Percentiles rank a stretch among this genome's conserved stretches.
Conservation (phyloP, 2,888 invertebrate species). For the Apodemia zela region DNA sequence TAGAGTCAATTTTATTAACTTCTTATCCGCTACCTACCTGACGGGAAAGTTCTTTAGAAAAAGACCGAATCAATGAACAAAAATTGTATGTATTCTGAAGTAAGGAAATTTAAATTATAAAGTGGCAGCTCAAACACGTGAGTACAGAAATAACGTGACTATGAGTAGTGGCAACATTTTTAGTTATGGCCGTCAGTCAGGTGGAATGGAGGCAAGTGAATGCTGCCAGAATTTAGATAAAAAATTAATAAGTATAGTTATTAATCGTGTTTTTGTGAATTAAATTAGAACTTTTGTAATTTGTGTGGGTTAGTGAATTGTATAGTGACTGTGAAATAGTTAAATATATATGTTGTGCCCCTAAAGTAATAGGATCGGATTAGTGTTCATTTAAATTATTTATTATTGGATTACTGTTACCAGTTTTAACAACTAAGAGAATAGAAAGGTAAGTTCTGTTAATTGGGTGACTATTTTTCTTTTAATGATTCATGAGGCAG, state of each 20-base stretch:
- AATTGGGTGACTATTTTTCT: slow-evolving; percentile 25
- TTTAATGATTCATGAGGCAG: slow-evolving; percentile 20
- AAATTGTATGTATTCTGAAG: not conserved
- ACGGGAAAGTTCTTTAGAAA: too few species aligned
- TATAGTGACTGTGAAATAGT: slow-evolving; percentile 58
- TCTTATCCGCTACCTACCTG: too few species aligned
- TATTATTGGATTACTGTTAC: slow-evolving; percentile 74
- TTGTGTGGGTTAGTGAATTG: slow-evolving; percentile 55
- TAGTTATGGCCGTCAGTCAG: slow-evolving; percentile 75
- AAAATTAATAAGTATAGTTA: slow-evolving; percentile 60
- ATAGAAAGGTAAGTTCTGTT: slow-evolving; percentile 59
- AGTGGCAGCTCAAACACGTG: slow-evolving; percentile 51
- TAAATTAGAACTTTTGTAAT: slow-evolving; percentile 46
- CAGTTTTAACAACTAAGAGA: slow-evolving; percentile 62
- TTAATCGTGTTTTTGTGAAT: slow-evolving; percentile 60
- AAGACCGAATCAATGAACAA: too few species aligned
- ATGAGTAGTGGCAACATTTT: slow-evolving; percentile 51
- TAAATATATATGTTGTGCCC: slow-evolving; percentile 70
- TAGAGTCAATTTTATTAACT: too few species aligned
- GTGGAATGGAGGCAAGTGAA: slow-evolving; percentile 56
- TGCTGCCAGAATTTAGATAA: slow-evolving; percentile 63
- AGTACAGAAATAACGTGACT: slow-evolving; percentile 61
- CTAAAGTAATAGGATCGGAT: slow-evolving; percentile 65
- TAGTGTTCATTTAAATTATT: slow-evolving; percentile 56
- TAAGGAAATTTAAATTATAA: slow-evolving; percentile 26